Conservation (phyloP, 2,797 vertebrate species). For the Danio choprae region DNA sequence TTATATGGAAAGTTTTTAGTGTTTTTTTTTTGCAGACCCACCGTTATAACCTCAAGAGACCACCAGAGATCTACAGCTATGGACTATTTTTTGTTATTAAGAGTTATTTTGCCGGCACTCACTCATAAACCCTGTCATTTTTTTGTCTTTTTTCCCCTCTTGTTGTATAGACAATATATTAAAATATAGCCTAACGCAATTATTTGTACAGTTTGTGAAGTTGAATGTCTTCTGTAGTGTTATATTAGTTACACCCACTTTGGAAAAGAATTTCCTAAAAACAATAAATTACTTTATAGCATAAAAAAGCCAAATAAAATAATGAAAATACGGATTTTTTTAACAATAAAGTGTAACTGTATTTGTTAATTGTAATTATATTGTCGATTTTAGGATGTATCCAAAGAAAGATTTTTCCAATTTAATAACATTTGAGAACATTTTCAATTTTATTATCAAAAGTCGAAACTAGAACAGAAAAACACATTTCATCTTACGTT, state of each 20-base stretch:
- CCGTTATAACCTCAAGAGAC: slow-evolving; percentile 10
- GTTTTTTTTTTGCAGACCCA: neutral
- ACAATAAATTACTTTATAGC: neutral
- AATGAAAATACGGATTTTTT: neutral
- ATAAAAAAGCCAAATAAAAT: neutral
- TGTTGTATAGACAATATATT: neutral
- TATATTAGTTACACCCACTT: neutral
- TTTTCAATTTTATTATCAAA: slow-evolving; percentile 7
- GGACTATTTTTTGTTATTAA: slow-evolving; percentile 14
- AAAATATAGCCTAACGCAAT: too few species aligned
- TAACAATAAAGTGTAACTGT: too few species aligned
- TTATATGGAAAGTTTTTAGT: neutral
- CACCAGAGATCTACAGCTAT: neutral
- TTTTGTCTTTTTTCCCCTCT: neutral
- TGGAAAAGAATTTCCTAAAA: neutral
- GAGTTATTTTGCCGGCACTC: slow-evolving; percentile 17
- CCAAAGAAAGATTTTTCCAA: neutral
- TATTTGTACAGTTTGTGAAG: too few species aligned
- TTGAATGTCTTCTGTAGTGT: neutral
- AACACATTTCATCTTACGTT: slow-evolving; percentile 34
- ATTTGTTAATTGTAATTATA: too few species aligned
- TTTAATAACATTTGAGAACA: neutral
- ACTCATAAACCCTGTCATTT: neutral
- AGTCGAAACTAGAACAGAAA: slow-evolving; percentile 65
- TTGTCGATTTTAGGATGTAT: neutral